Evolutionary conservation across 2,797 vertebrate genomes (phyloP), one percentile per base, ranked within the genome.

Genomic region (Rhinogobio ventralis): DNA sequence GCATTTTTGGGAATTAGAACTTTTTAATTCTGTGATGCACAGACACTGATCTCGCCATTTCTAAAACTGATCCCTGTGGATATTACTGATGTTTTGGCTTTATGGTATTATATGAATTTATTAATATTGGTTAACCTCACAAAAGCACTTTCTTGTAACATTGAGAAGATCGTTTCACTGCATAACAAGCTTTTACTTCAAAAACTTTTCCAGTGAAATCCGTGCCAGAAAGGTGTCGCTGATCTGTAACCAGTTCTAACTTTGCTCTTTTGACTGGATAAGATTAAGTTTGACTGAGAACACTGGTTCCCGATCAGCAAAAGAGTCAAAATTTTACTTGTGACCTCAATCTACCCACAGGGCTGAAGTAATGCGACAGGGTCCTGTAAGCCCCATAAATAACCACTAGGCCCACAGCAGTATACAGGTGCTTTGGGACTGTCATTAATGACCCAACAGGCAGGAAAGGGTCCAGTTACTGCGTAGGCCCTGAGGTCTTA

Each of bases 341-440:
- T 53, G 49, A 83, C 87, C 81, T 85, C 53, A 69, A 76, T 68
- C 86, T 87, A 57, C 69, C 81, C 83, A 75, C 33, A 71, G 82
- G 86, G 69, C 88, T 88, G 87, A 80, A 73, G 89, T 87, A 83
- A 86, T 88, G 87, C 84, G 82, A 87, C 64, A 77, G 49, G 76
- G 64, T 74, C 84, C 62, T 86, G 81, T 69, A 89, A 86, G 83
- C 71, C 86, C 90, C 89, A 90, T 84, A 86, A 90, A 88, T 87
- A 87, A 88, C 87, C 80, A 85, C 88, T 86, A 74, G 88, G 75
- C 83, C 81, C 84, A 84, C 75, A 89, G 68, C 36, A 36, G 49
- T 81, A 84, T 86, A 79, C 88, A 89, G 87, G 86, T 88, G 87
- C 87, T 86, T 42, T 84, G 86, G 89, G 83, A 88, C 85, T 87